Evolutionary conservation across 2,113 vertebrate genomes (phyloP), one percentile per base, ranked within the genome.

Genomic region (Astatotilapia flaviijosephi): DNA sequence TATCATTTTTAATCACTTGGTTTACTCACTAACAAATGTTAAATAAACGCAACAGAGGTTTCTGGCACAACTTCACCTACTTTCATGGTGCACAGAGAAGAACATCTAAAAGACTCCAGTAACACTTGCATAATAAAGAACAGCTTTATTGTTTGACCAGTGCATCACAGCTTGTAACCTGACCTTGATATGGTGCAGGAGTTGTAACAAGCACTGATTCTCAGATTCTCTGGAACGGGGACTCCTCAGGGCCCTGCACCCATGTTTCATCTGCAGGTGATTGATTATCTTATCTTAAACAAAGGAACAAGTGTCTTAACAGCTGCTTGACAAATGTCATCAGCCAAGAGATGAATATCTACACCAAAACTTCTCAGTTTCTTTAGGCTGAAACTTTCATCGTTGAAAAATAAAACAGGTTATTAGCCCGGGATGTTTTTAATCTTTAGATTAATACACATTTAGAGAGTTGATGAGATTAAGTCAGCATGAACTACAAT

Each of bases 291-390:
- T 80, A 58, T 58, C 28, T 45, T 10, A 17, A 73, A 73, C 68
- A 73, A 26, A 45, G 21, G 8, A 73, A 4, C 68, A 45, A 45
- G 68, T 73, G 21, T 26, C 4, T 45, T 42, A 73, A 15, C 40
- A 73, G 68, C 65, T 70, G 37, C 65, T 42, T 65, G 31, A 60
- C 56, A 60, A 17, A 60, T 0, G 26, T 60, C 26, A 9, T 60
- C 56, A 31, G 28, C 56, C 33, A 60, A 70, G n/a, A 26, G 21
- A 26, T 45, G 42, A 15, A 47, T 45, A 26, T 26, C 21, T 45
- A 0, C 8, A 1, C 42, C 68, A 45, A 42, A 73, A 73, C 37
- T 0, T 45, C 21, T 26, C 40, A 0, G 35, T 9, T 73, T 45
- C 37, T 73, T 45, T 73, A 26, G 40, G 14, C 21, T 73, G 40